Conservation (phyloP, 1,140 invertebrate genomes). For the Venturia canescens region DNA sequence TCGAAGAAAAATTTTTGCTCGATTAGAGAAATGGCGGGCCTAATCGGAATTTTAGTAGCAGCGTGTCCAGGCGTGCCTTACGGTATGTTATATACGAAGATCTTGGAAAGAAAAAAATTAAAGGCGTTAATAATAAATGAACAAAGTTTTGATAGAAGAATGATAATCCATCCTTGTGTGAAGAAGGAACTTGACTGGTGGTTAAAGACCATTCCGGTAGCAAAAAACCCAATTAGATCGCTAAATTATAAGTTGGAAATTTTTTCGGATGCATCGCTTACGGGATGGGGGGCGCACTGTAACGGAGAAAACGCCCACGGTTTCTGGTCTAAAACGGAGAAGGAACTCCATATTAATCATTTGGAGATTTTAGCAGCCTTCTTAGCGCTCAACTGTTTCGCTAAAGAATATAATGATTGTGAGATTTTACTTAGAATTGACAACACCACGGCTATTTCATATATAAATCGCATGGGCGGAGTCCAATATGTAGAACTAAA, state of each 20-base stretch:
- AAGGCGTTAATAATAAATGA: background rate
- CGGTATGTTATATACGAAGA: background rate
- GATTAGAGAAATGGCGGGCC: background rate
- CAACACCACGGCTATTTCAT: no score
- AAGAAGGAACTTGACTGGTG: background rate
- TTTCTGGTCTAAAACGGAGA: no score
- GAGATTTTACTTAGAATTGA: no score
- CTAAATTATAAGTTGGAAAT: background rate
- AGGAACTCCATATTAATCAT: no score
- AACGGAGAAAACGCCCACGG: no score
- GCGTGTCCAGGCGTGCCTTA: background rate
- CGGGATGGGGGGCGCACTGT: background rate
- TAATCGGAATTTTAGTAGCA: background rate
- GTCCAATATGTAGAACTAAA: no score
- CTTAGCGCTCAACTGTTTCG: no score
- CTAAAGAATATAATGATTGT: no score
- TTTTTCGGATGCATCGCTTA: conserved; percentile 32
- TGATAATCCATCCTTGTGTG: no score
- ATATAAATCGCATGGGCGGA: no score
- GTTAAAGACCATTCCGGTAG: background rate
- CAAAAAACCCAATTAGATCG: background rate
- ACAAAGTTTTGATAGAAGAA: background rate
- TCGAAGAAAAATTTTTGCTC: background rate
- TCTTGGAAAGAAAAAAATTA: background rate
- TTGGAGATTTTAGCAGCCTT: no score